phyloP scores from a whole-genome alignment of 2,888 invertebrate species.

The Drosophila anceps region DNA sequence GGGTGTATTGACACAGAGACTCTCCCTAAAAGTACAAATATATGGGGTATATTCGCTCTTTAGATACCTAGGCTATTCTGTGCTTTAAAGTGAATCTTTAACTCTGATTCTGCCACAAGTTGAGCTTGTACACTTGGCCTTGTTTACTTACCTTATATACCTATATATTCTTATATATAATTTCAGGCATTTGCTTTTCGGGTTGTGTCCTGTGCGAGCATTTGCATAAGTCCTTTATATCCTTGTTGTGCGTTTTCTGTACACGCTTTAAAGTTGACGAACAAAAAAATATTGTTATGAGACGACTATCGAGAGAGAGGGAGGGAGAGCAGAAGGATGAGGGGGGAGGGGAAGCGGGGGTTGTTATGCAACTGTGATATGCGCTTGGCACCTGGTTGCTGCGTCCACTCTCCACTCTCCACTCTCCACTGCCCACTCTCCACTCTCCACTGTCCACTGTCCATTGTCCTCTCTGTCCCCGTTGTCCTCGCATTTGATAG shows the following conservation, averaged over 20 bases:
- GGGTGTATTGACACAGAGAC: too few species aligned
- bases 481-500: conserved; percentile 34
- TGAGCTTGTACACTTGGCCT: background rate
- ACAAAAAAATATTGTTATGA: conserved; percentile 8
- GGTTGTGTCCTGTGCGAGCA: background rate
- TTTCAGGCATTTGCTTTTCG: background rate
- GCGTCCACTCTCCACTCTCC: conserved; percentile 10
- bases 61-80: too few species aligned
- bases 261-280: background rate
- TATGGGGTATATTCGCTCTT: too few species aligned
- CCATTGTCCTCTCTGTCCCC: background rate
- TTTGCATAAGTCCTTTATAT: conserved; percentile 18
- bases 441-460: background rate
- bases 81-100: too few species aligned
- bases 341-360: background rate
- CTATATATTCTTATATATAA: background rate
- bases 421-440: background rate
- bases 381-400: conserved; percentile 25
- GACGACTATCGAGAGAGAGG: background rate
- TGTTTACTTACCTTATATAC: background rate
- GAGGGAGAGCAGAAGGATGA: too few species aligned
- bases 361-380: conserved; percentile 28
- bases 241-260: conserved; percentile 7
- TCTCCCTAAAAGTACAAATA: too few species aligned
- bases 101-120: background rate